Evolutionary conservation across 2,113 vertebrate genomes (phyloP), one percentile per base, ranked within the genome.

Genomic region (Lepus europaeus): DNA sequence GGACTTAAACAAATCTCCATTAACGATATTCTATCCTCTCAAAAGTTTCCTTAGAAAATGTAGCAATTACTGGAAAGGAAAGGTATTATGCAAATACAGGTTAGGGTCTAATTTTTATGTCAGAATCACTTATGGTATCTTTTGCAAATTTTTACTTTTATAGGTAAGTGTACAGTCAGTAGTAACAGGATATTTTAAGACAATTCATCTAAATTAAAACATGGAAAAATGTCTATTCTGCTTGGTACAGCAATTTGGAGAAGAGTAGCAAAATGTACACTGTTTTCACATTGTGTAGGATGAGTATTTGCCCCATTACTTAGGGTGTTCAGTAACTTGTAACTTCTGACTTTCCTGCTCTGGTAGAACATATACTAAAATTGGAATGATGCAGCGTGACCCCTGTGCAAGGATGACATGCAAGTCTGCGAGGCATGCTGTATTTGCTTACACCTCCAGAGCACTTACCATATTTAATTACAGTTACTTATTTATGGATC

Each of bases 381-480:
- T 81, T 91, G 92, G 92, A 93, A 82, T 92, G 80, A 87, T 88
- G 93, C 51, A 90, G 92, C 33, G 8, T 96, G 92, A 78, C 87
- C 90, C 80, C 39, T 87, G 80, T 63, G 95, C 63, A 96, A 77
- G 56, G 87, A 90, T 86, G 88, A 90, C 77, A 84, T 91, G 83
- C 83, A 92, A 73, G 64, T 96, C 96, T 94, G 73, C 77, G 45
- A 96, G 78, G 90, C 88, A 29, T 81, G 90, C 85, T 96, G 77
- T 90, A 94, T 97, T 96, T 96, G 77, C 94, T 96, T 96, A 94
- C 73, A 90, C 81, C 64, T 93, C 10, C 17, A 76, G 96, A 96
- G 61, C 20, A 79, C 96, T 96, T 96, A 92, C n/a, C 95, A 94
- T 94, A 97, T 97, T 97, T 97, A 90, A 95, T 97, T 96, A 93